Evolutionary conservation across 2,113 vertebrate species (phyloP).

Genomic region (Albula goreensis): DNA sequence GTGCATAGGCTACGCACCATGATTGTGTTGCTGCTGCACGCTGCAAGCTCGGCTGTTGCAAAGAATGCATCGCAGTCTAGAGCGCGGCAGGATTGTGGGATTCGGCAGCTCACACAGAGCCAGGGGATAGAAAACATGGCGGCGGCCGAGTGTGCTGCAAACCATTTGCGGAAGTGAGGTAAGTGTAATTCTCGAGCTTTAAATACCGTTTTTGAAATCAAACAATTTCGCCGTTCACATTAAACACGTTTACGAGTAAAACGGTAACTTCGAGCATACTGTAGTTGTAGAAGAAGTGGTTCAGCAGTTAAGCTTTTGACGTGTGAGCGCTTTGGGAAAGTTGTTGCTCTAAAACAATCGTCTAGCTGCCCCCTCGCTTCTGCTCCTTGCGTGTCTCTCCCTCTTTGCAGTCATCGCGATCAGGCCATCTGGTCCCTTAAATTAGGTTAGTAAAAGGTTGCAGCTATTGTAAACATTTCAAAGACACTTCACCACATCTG

Average conservation of each 20-base stretch:
- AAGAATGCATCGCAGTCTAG: conserved; percentile 50
- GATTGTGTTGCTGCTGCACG: conserved; percentile 11
- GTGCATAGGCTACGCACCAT: background rate
- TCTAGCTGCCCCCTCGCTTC: conserved; percentile 57
- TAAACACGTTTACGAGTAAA: conserved; percentile 16
- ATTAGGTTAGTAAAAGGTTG: conserved; percentile 12
- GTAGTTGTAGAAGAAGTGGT: conserved; percentile 31
- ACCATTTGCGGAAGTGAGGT: conserved; percentile 80
- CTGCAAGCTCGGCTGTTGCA: conserved; percentile 22
- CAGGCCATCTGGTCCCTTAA: conserved; percentile 25
- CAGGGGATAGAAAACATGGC: conserved; percentile 74
- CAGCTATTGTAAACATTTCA: conserved; percentile 15
- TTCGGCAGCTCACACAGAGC: conserved; percentile 40
- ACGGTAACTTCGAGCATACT: conserved; percentile 26
- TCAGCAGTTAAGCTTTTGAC: conserved; percentile 10
- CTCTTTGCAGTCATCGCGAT: conserved; percentile 39
- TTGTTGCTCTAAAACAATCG: conserved; percentile 67
- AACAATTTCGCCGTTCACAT: conserved; percentile 23
- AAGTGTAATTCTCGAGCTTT: conserved; percentile 65
- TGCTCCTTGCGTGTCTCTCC: conserved; percentile 40
- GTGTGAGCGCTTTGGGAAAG: conserved; percentile 54
- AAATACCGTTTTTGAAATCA: conserved; percentile 53
- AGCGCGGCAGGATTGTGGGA: conserved; percentile 55
- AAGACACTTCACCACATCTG: background rate
- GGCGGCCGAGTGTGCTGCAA: conserved; percentile 72